Percentiles rank a stretch among this genome's conserved stretches.
Conservation (phyloP, 2,888 invertebrate species). For the Lissonota sp. region DNA sequence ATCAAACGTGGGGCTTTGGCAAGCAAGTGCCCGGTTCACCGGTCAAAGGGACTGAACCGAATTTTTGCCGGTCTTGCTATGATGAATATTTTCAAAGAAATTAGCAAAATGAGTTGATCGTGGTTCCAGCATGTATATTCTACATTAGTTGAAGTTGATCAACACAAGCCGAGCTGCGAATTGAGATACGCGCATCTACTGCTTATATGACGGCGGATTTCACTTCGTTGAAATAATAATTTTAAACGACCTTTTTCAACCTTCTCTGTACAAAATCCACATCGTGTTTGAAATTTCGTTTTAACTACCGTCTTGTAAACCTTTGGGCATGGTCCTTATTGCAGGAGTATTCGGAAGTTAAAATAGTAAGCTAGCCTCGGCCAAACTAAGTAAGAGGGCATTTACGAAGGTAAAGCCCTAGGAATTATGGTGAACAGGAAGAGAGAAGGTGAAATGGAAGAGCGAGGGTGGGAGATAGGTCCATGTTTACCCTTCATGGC, state of each 20-base stretch:
- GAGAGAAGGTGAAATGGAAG: constrained; percentile 9
- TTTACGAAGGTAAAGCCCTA: constrained; percentile 59
- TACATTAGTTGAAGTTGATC: constrained; percentile 10
- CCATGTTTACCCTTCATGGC: constrained; percentile 60
- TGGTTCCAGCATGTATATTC: constrained; percentile 4
- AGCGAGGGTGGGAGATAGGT: constrained; percentile 28
- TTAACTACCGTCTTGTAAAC: constrained; percentile 16
- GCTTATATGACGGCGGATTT: neutral
- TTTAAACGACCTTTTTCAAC: neutral
- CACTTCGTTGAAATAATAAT: neutral
- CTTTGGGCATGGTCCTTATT: constrained; percentile 44
- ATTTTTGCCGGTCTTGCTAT: constrained; percentile 35
- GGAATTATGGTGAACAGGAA: constrained; percentile 57
- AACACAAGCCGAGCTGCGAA: neutral
- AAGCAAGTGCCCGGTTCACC: constrained; percentile 22
- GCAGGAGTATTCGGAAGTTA: constrained; percentile 20
- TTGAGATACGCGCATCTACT: neutral
- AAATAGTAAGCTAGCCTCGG: constrained; percentile 37
- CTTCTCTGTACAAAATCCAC: too few relatives aligned
- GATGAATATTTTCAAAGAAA: constrained; percentile 51
- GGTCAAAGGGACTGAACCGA: constrained; percentile 55
- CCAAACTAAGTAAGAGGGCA: constrained; percentile 56
- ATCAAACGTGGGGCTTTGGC: constrained; percentile 22
- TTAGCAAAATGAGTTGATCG: constrained; percentile 32
- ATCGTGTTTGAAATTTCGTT: neutral